Percentiles rank a stretch among this genome's conserved stretches.
These are phyloP conservation scores for Adelges cooleyi DNA, from an alignment of 1,140 invertebrate genomes.

Conservation along the genomic window DNA sequence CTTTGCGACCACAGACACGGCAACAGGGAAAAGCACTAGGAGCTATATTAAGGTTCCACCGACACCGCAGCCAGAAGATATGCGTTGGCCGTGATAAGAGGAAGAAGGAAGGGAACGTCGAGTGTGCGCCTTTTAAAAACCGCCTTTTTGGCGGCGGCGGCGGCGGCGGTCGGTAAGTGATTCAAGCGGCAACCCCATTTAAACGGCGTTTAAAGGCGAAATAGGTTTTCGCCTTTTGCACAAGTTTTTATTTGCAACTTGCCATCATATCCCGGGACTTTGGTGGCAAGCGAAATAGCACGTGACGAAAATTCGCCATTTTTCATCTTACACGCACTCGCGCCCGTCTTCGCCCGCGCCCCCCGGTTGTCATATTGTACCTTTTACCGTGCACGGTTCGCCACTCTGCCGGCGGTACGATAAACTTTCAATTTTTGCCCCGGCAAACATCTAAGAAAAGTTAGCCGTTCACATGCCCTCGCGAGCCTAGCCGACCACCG, in stretches of 20 bases:
- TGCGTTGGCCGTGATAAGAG: not conserved
- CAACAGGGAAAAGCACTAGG: slow-evolving; percentile 15
- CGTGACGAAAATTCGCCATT: slow-evolving; percentile 12
- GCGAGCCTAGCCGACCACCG: not conserved
- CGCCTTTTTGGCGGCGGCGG: not conserved
- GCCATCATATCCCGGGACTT: slow-evolving; percentile 2
- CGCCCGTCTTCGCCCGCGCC: not conserved
- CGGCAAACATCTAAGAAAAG: not conserved
- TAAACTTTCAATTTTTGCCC: slow-evolving; percentile 11
- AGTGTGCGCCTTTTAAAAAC: not conserved
- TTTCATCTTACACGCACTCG: not conserved
- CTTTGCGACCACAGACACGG: not conserved
- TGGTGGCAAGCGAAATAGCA: slow-evolving; percentile 3
- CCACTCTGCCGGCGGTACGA: not conserved
- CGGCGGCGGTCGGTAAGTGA: not conserved
- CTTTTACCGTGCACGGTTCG: not conserved
- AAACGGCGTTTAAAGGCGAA: slow-evolving; percentile 18
- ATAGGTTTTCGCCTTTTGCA: slow-evolving; percentile 13
- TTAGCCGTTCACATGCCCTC: not conserved
- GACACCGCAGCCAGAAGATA: not conserved
- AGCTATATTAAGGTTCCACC: not conserved
- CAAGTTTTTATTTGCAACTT: slow-evolving; percentile 10
- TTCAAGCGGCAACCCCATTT: not conserved
- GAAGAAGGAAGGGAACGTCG: not conserved
- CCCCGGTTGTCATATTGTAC: not conserved